Percentiles rank a stretch among this genome's conserved stretches.
Evolutionary conservation across 2,113 vertebrate genomes (phyloP).

Genomic region (Xiphophorus maculatus): DNA sequence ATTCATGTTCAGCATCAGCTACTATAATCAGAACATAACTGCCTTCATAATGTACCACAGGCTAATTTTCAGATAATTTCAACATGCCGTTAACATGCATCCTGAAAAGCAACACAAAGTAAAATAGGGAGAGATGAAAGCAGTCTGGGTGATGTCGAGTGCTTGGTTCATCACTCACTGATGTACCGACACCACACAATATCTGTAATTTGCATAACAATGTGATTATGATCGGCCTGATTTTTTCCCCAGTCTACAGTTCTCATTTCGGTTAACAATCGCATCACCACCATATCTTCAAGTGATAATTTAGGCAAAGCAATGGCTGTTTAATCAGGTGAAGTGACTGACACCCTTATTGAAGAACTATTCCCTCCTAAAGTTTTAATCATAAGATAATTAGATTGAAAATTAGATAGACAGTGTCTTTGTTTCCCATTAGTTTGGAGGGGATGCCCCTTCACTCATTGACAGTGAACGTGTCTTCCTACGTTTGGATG

Average conservation of each 20-base stretch:
- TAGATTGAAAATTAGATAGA: slow-evolving; percentile 60
- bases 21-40: slow-evolving; percentile 1
- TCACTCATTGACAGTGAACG: slow-evolving; percentile 30
- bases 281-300: slow-evolving; percentile 28
- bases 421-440: slow-evolving; percentile 55
- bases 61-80: slow-evolving; percentile 3
- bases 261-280: slow-evolving; percentile 21
- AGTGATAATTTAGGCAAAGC: slow-evolving; percentile 60
- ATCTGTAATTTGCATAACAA: slow-evolving; percentile 62
- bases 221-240: slow-evolving; percentile 53
- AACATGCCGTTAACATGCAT: slow-evolving; percentile 1
- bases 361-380: slow-evolving; percentile 18
- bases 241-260: slow-evolving; percentile 16
- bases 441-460: slow-evolving; percentile 49
- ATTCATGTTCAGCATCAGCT: slow-evolving; percentile 23
- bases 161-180: slow-evolving; percentile 25
- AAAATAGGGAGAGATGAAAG: neutral
- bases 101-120: slow-evolving; percentile 9
- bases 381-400: slow-evolving; percentile 69
- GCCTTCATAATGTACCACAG: slow-evolving; percentile 7
- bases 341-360: slow-evolving; percentile 55
- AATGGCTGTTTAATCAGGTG: slow-evolving; percentile 57
- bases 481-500: slow-evolving; percentile 31
- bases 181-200: slow-evolving; percentile 34
- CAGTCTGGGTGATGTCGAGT: neutral